phyloP scores from a whole-genome alignment of 2,797 vertebrate species.

The Gadopsis marmoratus region DNA sequence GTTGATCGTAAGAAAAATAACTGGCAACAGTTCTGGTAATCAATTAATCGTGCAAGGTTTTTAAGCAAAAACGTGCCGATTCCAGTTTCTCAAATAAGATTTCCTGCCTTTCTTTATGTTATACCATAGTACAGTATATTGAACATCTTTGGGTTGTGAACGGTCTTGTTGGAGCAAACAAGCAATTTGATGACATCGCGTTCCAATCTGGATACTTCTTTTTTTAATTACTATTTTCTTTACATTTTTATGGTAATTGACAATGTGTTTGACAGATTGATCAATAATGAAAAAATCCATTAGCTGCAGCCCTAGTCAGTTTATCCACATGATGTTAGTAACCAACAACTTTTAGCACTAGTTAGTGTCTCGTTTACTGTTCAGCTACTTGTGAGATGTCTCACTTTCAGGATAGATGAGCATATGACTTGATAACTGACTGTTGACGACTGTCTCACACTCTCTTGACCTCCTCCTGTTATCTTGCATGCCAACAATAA shows the following conservation, averaged over 20 bases:
- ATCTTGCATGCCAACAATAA: slow-evolving; percentile 10
- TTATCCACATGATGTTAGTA: neutral
- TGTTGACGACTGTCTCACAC: slow-evolving; percentile 1
- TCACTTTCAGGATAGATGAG: neutral
- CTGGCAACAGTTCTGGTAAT: neutral
- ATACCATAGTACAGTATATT: neutral
- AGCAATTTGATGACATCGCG: neutral
- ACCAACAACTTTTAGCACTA: neutral
- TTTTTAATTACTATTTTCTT: neutral
- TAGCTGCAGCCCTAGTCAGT: neutral
- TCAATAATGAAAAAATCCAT: neutral
- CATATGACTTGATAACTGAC: slow-evolving; percentile 8
- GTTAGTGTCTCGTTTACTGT: neutral
- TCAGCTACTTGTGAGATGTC: neutral
- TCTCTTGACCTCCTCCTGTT: neutral
- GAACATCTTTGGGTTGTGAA: neutral
- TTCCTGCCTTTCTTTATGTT: neutral
- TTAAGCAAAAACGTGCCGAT: neutral
- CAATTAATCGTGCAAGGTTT: neutral
- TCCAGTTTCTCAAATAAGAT: neutral
- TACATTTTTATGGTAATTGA: neutral
- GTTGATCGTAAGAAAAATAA: neutral
- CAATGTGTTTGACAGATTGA: neutral
- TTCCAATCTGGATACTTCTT: neutral
- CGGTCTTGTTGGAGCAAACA: neutral